A percentile compares a stretch with the other conserved stretches of the same genome.
phyloP scores from a whole-genome alignment of 2,113 vertebrate genomes.

The Pluvianellus socialis region DNA sequence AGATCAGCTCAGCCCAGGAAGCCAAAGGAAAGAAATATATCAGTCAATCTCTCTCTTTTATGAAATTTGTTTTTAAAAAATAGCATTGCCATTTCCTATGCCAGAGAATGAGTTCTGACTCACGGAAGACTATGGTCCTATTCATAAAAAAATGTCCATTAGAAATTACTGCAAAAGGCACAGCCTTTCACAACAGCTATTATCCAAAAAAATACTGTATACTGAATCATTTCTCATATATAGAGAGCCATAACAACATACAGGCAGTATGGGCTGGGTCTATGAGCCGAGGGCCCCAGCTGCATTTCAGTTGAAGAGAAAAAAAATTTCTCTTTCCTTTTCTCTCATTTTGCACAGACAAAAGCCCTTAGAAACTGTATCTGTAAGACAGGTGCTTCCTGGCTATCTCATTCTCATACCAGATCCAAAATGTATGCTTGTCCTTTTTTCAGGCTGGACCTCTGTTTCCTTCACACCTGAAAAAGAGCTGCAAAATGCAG shows the following conservation, averaged over 20 bases:
- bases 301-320: background rate
- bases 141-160: background rate
- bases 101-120: background rate
- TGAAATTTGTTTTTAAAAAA: background rate
- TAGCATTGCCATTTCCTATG: background rate
- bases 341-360: background rate
- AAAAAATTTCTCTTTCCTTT: background rate
- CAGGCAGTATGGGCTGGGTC: background rate
- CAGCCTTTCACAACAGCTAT: background rate
- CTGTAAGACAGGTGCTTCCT: background rate
- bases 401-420: background rate
- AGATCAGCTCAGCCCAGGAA: constrained; percentile 6
- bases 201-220: background rate
- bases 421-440: background rate
- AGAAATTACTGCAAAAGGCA: background rate
- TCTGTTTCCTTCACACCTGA: background rate
- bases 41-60: constrained; percentile 3
- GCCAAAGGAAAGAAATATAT: background rate
- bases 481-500: background rate
- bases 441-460: background rate
- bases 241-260: background rate
- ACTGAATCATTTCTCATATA: background rate
- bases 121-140: background rate
- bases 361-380: background rate
- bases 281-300: background rate